phyloP scores from a whole-genome alignment of 37 sponge, comb jelly and placozoan genomes.

The Agelas oroides region DNA sequence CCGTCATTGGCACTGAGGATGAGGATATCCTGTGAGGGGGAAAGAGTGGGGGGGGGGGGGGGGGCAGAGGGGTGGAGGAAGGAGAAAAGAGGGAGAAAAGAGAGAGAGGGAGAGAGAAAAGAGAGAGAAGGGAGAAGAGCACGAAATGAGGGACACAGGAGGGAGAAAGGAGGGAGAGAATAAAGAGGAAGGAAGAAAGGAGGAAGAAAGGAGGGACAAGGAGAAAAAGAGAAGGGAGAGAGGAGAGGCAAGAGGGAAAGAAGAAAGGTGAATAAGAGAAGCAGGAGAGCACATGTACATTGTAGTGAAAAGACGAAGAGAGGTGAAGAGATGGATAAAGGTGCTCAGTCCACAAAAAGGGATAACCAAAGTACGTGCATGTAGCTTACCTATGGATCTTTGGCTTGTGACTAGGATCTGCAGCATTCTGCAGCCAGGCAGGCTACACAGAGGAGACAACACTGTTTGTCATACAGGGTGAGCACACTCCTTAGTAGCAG shows the following conservation, averaged over 20 bases:
- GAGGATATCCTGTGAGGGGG: too few species aligned
- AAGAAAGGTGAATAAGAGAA: not conserved
- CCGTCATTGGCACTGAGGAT: slow-evolving; percentile 12
- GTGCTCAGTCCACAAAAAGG: too few species aligned
- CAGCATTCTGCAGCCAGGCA: slow-evolving; percentile 40
- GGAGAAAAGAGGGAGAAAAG: not conserved
- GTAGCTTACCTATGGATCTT: slow-evolving; percentile 50
- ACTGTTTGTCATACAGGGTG: too few species aligned
- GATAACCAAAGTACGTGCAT: too few species aligned
- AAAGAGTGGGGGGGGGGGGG: not conserved
- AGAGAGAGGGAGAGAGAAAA: slow-evolving; percentile 14
- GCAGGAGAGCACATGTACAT: too few species aligned
- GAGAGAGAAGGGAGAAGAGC: not conserved
- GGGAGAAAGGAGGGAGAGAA: not conserved
- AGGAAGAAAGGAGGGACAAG: too few species aligned
- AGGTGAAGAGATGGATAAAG: too few species aligned
- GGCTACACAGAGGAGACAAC: too few species aligned
- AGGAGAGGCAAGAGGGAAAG: too few species aligned
- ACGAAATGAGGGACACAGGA: not conserved
- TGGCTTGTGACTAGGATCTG: slow-evolving; percentile 43
- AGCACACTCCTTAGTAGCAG: too few species aligned
- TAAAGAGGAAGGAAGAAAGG: not conserved
- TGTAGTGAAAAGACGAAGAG: too few species aligned
- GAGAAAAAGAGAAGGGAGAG: not conserved
- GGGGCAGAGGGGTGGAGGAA: not conserved